Evolutionary conservation across 2,888 invertebrate species (phyloP), one percentile per base, ranked within the genome.

Genomic region (Pristionchus arcanus): DNA sequence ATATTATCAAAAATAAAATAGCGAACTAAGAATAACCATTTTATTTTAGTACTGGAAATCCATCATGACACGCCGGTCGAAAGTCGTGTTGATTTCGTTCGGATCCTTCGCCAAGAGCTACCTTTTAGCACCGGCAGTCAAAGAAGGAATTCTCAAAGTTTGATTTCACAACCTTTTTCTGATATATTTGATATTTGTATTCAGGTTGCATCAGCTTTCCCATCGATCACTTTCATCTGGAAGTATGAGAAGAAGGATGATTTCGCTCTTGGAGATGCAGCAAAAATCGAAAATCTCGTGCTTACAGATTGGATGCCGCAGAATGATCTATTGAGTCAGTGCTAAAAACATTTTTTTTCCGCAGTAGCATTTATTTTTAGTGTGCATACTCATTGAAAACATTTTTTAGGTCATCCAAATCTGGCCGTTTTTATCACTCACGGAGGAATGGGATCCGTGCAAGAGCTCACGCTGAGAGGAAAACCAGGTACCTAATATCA

Each of bases 181-280:
- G n/a, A n/a, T n/a, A n/a, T n/a, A n/a, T n/a, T n/a, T n/a, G n/a
- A n/a, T n/a, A n/a, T n/a, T n/a, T n/a, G n/a, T n/a, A 37, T n/a
- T 53, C 21, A 84, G 84, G 31, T 59, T 9, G 55, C 31, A 11
- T 84, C 84, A 2, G 16, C 55, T 11, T 84, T 84, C 34, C 84
- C 84, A 1, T 15, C 28, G 1, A 15, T 42, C 0, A 84, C 84
- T 2, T 84, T 84, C 31, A 84, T 84, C 31, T 84, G 84, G 84
- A 84, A 84, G 15, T 84, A 84, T 55, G 84, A 84, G 55, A 59
- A 42, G 53, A 59, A 84, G 31, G 84, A 84, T 31, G 84, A 84
- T 31, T 84, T 84, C 11, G 84, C 84, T 0, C 59, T 59, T 7
- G 59, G 31, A 31, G 84, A 3, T 21, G 84, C 84, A 11, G 84